Evolutionary conservation across 2,797 vertebrate species (phyloP).

Genomic region (Bufotes viridis): DNA sequence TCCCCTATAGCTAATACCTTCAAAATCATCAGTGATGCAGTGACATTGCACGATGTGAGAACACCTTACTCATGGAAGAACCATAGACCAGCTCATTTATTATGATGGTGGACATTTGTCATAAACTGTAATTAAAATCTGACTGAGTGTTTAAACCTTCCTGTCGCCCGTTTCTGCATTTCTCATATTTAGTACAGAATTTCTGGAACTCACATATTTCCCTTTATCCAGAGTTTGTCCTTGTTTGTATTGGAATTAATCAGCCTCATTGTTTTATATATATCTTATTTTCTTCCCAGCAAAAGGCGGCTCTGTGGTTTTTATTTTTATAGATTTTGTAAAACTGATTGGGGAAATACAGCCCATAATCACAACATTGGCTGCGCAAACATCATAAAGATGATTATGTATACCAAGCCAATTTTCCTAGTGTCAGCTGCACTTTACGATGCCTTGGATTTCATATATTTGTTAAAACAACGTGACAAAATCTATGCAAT

Average conservation of each 20-base stretch:
- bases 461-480: conserved; percentile 58
- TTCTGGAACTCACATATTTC: background rate
- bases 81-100: background rate
- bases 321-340: conserved; percentile 54
- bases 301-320: conserved; percentile 36
- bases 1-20: background rate
- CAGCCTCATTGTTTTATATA: conserved; percentile 42
- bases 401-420: conserved; percentile 50
- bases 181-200: background rate
- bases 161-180: background rate
- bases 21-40: background rate
- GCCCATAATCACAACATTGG: conserved; percentile 48
- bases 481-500: conserved; percentile 35
- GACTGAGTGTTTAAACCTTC: background rate
- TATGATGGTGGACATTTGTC: background rate
- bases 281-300: conserved; percentile 48
- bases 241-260: conserved; percentile 44
- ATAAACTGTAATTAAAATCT: background rate
- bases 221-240: conserved; percentile 29
- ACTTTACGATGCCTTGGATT: conserved; percentile 49
- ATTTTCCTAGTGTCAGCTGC: conserved; percentile 51
- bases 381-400: conserved; percentile 55
- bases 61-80: too few species aligned
- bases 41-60: too few species aligned
- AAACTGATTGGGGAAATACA: conserved; percentile 48